Evolutionary conservation across 2,888 invertebrate species (phyloP), one percentile per base, ranked within the genome.

Genomic region (Drosophila barbarae): DNA sequence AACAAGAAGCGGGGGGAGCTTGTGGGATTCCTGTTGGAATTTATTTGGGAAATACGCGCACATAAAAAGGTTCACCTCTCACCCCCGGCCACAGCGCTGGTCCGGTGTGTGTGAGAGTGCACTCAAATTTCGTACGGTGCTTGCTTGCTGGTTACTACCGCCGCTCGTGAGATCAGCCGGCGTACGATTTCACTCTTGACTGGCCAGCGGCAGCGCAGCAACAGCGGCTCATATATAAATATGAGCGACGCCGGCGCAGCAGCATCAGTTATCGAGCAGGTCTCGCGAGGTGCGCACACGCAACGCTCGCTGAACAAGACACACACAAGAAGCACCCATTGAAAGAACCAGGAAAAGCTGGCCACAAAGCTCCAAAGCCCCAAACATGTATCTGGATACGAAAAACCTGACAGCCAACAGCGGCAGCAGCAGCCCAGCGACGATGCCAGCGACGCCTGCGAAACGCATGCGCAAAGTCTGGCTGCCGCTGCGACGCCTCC

Each of bases 261-360:
- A 87, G 87, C 88, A 88, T 89, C 89, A 88, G 88, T 88, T 82
- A 84, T 84, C 76, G 78, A 84, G 71, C 84, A 84, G 84, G 84
- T 82, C 85, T 87, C 85, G 79, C 79, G 77, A 83, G 77, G 85
- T 79, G 73, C 84, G 85, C 87, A 87, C 77, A 82, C 84, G 85
- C 85, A 80, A 75, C 70, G 61, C 69, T 71, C 72, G 72, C 68
- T 67, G 65, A 41, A 52, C 47, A 56, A 21, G 21, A 39, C 18
- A 18, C 18, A 18, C 18, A 1, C 1, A 30, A 13, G n/a, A 18
- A 28, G 21, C 18, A 13, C 18, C 28, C 26, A 21, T 12, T 35
- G 7, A 13, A 41, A 28, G 42, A 50, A 46, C 52, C 55, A 60
- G 47, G 42, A 74, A 74, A 70, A 58, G 52, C 56, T 69, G 46